Evolutionary conservation across 2,797 vertebrate genomes (phyloP), one percentile per base, ranked within the genome.

Genomic region (Rachycentron canadum): DNA sequence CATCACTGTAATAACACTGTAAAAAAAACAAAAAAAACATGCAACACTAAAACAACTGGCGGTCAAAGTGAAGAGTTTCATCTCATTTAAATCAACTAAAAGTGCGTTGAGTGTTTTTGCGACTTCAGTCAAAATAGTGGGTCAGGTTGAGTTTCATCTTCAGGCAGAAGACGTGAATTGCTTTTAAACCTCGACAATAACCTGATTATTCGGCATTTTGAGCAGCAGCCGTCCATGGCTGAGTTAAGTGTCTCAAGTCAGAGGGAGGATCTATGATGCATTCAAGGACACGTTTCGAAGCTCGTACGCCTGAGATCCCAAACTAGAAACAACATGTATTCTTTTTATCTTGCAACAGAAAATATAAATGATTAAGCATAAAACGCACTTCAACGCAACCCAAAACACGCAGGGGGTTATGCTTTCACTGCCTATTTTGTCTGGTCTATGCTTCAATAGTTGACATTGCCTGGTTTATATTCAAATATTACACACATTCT

Each of bases 251-350:
- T 69, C 65, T 64, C 40, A 50, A 75, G 66, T 65, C 50, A 70
- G 36, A 47, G 69, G 47, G 69, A 73, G 74, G 72, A 49, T 38
- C 77, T 57, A 3, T 58, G 86, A 14, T 57, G 80, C 78, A 0
- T 90, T 86, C 0, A 72, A 0, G 7, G 14, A 52, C 84, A 34
- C 23, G 0, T 19, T 32, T 4, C 0, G 0, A 58, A 76, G 45
- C 56, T 83, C 50, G 58, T 28, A 60, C 17, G 45, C 0, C 30
- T 2, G 2, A 55, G 1, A 0, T 7, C 4, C 49, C 6, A 6
- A 50, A 21, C 13, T 9, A 30, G 0, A n/a, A 6, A 23, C n/a
- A n/a, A n/a, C n/a, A n/a, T n/a, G n/a, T n/a, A 16, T 13, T 12
- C 14, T 41, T 0, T 56, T 25, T 56, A 2, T 45, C 11, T 28